These are phyloP conservation scores for Rhabdomys dilectus DNA, from an alignment of 2,113 vertebrate species.

Conservation along the genomic window DNA sequence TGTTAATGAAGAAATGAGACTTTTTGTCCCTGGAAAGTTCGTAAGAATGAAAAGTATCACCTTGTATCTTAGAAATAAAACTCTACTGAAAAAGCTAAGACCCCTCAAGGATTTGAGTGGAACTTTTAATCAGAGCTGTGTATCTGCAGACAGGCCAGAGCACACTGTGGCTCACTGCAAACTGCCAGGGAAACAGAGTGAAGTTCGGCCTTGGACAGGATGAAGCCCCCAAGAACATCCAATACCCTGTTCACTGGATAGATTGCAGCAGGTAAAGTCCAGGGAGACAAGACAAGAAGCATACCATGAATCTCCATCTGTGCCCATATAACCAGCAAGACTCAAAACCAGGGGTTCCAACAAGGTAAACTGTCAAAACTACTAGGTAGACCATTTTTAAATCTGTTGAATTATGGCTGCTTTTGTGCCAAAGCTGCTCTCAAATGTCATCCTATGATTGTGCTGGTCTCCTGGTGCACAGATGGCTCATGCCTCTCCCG, in stretches of 20 bases:
- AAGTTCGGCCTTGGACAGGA: background rate
- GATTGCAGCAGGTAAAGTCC: background rate
- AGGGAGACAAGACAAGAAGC: background rate
- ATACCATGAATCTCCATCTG: background rate
- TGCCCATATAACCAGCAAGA: background rate
- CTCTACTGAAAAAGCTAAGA: background rate
- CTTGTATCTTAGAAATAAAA: constrained; percentile 8
- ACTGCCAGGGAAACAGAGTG: background rate
- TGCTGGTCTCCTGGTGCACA: background rate
- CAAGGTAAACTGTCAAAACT: background rate
- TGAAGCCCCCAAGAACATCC: background rate
- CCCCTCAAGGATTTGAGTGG: background rate
- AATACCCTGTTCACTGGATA: background rate
- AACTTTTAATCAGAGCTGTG: background rate
- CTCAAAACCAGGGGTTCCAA: background rate
- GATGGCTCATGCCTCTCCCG: background rate
- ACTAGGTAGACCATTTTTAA: background rate
- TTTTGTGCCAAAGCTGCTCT: background rate
- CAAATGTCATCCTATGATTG: background rate
- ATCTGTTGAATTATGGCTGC: background rate
- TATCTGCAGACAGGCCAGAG: background rate
- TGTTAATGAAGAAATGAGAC: background rate
- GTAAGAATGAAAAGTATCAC: background rate
- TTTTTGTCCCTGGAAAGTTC: background rate
- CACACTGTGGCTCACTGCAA: background rate